Base-by-base conservation (phyloP, 2,113 vertebrate genomes). In the Thermophis baileyi region DNA sequence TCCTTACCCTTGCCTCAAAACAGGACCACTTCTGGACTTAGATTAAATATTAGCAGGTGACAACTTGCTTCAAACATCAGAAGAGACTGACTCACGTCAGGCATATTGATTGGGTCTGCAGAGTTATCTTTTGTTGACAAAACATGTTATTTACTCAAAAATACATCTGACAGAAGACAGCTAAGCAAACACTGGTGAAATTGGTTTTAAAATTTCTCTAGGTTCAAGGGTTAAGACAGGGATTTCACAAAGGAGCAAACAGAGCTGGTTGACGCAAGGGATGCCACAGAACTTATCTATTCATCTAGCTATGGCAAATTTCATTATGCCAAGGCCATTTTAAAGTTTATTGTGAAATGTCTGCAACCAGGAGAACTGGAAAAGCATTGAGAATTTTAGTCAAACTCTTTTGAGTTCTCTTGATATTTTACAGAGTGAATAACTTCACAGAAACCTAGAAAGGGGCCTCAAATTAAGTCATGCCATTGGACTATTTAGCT, bases 121-220 rank as follows among this genome's bases (percentile, higher is more conserved):
- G 47, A 1, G 25, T 85, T 93, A 88, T 91, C 96, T 93, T 91
- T 95, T 93, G 87, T 89, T 90, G 95, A 87, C 90, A 96, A 85
- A 87, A 85, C 27, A 86, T 85, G 93, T 86, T 87, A 86, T 90
- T 94, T 93, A 86, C 86, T 92, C 24, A 2, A 87, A 86, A n/a
- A 93, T 81, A 46, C 0, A 0, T 18, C 46, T 54, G 53, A 7
- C 2, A 20, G 63, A 74, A 91, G 87, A 90, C 49, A 40, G 85
- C 94, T 91, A 87, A 55, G 24, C 57, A 87, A 89, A 89, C 30
- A 93, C 24, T 94, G 0, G 1, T 94, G 12, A 92, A 92, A 54
- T 51, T 57, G 53, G 2, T 6, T 92, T 89, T 93, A 93, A 8
- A 93, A 94, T 91, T 88, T 90, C 24, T 57, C 0, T 7, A 57